Base-by-base conservation (phyloP, 1,140 invertebrate species). In the Aphidius gifuensis region DNA sequence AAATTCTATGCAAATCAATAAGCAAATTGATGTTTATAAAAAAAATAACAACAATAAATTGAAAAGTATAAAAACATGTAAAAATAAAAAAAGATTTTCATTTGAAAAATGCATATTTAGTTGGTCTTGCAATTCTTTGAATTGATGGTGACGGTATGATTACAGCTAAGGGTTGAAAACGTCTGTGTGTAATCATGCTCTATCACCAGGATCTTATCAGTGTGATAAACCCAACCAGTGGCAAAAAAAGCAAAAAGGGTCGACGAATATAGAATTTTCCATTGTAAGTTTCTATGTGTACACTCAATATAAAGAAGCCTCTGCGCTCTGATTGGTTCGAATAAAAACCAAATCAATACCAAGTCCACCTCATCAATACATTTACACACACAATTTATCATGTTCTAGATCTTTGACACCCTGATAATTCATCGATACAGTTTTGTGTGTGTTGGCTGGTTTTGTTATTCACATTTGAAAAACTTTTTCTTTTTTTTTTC, bases 191-290 rank as follows among this genome's bases (percentile, higher is more conserved):
- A 79, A 80, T 77, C 78, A 74, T 81, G 77, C 65, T 67, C 73
- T 81, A 81, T 80, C 77, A 59, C 66, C 42, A 7, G 71, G 75
- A 80, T 81, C 74, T 76, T 77, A 76, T 77, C 75, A 65, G 50
- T 61, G 43, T 64, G 50, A 62, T 47, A 58, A 59, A 60, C 64
- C 56, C 42, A 47, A 64, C 56, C 60, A n/a, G 46, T 39, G 51
- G 48, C 56, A 47, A 42, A 44, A 46, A 16, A 16, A 16, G 16
- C 16, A 16, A 16, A 16, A 51, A 55, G 61, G 49, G 43, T 45
- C 45, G 53, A 55, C 39, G 53, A 42, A 55, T 55, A 55, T 43
- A 55, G 3, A 54, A 40, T 5, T 9, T 8, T 6, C 6, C 47
- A 21, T 32, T 32, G 23, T 32, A 16, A 16, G 16, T 16, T 16